Evolutionary conservation across 2,113 vertebrate genomes (phyloP).

Genomic region (Petaurus breviceps): DNA sequence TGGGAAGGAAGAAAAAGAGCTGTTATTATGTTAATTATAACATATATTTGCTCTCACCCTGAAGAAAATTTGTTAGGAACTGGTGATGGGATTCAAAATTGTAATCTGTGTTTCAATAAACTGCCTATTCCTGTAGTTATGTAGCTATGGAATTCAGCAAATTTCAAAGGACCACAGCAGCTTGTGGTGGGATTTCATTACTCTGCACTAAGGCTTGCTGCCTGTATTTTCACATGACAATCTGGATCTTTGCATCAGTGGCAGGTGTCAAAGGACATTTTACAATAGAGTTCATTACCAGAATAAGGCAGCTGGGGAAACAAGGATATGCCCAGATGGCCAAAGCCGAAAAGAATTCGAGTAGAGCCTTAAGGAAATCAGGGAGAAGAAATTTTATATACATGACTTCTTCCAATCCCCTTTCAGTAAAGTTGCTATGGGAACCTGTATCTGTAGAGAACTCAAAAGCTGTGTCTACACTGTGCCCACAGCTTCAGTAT

Average conservation of each 20-base stretch:
- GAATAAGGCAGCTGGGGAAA: constrained; percentile 33
- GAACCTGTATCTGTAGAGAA: constrained; percentile 70
- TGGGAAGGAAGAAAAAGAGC: not conserved
- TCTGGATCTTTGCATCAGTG: constrained; percentile 61
- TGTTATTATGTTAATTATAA: not conserved
- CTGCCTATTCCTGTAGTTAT: constrained; percentile 25
- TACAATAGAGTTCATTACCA: constrained; percentile 59
- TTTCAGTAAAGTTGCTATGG: constrained; percentile 75
- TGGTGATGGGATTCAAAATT: constrained; percentile 50
- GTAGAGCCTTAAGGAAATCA: constrained; percentile 67
- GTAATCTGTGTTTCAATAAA: constrained; percentile 55
- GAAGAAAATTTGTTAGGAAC: constrained; percentile 50
- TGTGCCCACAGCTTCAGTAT: constrained; percentile 59
- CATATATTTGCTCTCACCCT: not conserved
- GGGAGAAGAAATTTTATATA: constrained; percentile 69
- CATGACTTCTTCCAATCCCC: constrained; percentile 62
- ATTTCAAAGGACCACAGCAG: constrained; percentile 48
- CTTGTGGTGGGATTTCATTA: constrained; percentile 40
- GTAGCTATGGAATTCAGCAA: not conserved
- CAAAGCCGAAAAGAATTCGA: constrained; percentile 61
- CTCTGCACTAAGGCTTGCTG: constrained; percentile 32
- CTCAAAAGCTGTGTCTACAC: constrained; percentile 49
- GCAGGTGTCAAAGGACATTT: constrained; percentile 70
- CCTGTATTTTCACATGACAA: constrained; percentile 49
- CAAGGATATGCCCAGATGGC: constrained; percentile 65